A percentile compares a stretch with the other conserved stretches of the same genome.
phyloP scores from a whole-genome alignment of 2,888 invertebrate genomes.

The Philhelius pedissequus region DNA sequence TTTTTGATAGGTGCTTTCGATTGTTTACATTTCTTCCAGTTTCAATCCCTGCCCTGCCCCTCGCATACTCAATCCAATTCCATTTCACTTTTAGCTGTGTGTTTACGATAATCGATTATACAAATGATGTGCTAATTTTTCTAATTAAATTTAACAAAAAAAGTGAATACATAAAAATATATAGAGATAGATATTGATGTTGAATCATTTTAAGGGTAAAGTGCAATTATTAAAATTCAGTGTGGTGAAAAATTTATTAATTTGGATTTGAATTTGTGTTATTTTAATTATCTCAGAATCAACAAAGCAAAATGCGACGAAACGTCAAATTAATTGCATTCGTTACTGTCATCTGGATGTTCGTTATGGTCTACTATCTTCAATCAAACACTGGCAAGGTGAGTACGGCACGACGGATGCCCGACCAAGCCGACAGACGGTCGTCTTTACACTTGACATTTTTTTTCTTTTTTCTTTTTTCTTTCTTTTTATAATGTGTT shows the following conservation, averaged over 20 bases:
- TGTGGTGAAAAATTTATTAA: neutral
- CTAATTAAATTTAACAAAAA: neutral
- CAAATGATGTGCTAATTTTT: neutral
- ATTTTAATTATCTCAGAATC: neutral
- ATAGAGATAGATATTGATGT: no score
- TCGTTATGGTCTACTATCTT: conserved; percentile 78
- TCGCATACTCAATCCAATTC: neutral
- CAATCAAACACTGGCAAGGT: conserved; percentile 78
- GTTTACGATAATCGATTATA: conserved; percentile 10
- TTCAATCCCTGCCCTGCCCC: neutral
- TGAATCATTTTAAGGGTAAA: neutral
- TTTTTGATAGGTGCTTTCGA: neutral
- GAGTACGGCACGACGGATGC: conserved; percentile 63
- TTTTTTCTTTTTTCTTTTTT: neutral
- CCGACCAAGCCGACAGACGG: neutral
- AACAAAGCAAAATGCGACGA: conserved; percentile 75
- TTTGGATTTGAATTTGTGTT: neutral
- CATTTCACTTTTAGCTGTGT: conserved; percentile 21
- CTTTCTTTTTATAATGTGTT: no score
- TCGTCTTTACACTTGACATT: neutral
- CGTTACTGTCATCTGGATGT: conserved; percentile 78
- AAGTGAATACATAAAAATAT: neutral
- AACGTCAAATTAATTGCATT: conserved; percentile 78
- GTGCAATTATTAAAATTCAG: conserved; percentile 8
- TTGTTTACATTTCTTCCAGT: conserved; percentile 5